Base-by-base conservation (phyloP, 2,888 invertebrate species). In the Allolobophora icterica region DNA sequence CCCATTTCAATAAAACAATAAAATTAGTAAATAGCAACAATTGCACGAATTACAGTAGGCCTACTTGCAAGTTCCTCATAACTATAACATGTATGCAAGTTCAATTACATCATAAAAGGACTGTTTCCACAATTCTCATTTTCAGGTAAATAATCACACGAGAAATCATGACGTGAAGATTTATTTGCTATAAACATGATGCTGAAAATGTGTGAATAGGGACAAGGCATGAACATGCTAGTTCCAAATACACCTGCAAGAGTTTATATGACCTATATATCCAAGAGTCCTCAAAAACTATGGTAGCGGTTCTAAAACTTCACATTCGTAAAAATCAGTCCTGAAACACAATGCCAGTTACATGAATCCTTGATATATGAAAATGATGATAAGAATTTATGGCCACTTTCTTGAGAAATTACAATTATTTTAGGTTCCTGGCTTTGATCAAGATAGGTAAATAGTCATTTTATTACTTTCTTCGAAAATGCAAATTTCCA, bases 71-170 rank as follows among this genome's bases (percentile, higher is more conserved):
- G 71, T 71, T 71, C 71, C n/a, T 71, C 71, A 71, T 71, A 71
- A 71, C 71, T n/a, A 71, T 71, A 30, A 71, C 71, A 71, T 71
- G n/a, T n/a, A n/a, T n/a, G 71, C 71, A n/a, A 71, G n/a, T n/a
- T 71, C 71, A 71, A n/a, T 71, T 71, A 71, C 71, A 71, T 71
- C 71, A 71, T 71, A 71, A 71, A 71, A n/a, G 30, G 30, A 71
- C 11, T n/a, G 8, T 71, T 71, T 71, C 71, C 71, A 71, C 71
- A 24, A 71, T n/a, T 71, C 30, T 71, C 71, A 71, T 71, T 71
- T 71, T 71, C 71, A 71, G 11, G 13, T 71, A 52, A 52, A 52
- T n/a, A 52, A 24, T 52, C 52, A 52, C 17, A 52, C 8, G 2
- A 11, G 0, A 71, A 13, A 71, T 71, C 71, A 71, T 71, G n/a